Evolutionary conservation across 2,113 vertebrate genomes (phyloP).

Genomic region (Nipponia nippon): DNA sequence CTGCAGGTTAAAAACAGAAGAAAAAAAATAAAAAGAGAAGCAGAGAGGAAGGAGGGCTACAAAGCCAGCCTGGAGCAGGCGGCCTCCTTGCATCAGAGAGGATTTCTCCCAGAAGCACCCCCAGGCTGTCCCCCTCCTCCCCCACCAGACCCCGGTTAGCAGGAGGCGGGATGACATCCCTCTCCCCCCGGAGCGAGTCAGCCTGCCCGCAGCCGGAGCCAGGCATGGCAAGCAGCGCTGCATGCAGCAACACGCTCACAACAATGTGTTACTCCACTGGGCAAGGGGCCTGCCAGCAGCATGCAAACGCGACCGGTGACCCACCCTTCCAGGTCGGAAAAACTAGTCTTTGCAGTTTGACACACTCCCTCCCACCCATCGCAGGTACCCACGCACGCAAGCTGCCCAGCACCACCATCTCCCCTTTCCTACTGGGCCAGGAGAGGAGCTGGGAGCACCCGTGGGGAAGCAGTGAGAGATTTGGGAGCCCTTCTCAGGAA

Average conservation of each 20-base stretch:
- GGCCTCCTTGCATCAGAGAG: background rate
- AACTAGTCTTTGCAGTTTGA: slow-evolving; percentile 31
- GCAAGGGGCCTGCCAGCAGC: slow-evolving; percentile 57
- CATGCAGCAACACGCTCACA: slow-evolving; percentile 15
- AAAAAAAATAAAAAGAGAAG: background rate
- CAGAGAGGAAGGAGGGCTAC: background rate
- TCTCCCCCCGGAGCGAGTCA: background rate
- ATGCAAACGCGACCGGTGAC: slow-evolving; percentile 1
- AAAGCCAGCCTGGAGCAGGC: background rate
- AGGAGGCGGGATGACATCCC: background rate
- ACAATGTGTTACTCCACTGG: slow-evolving; percentile 34
- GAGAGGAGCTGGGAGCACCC: background rate
- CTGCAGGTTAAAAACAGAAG: background rate
- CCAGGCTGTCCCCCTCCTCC: background rate
- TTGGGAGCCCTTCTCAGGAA: background rate
- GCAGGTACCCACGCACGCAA: background rate
- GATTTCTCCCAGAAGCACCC: background rate
- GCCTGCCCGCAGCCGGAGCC: background rate
- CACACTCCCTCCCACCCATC: background rate
- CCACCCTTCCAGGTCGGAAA: slow-evolving; percentile 27
- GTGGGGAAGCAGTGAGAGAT: rapidly evolving
- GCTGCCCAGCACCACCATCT: background rate
- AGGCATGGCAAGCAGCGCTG: background rate
- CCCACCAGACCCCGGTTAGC: background rate
- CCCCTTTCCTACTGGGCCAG: rapidly evolving